Conservation (phyloP, 2,113 vertebrate species). For the Chloebia gouldiae region DNA sequence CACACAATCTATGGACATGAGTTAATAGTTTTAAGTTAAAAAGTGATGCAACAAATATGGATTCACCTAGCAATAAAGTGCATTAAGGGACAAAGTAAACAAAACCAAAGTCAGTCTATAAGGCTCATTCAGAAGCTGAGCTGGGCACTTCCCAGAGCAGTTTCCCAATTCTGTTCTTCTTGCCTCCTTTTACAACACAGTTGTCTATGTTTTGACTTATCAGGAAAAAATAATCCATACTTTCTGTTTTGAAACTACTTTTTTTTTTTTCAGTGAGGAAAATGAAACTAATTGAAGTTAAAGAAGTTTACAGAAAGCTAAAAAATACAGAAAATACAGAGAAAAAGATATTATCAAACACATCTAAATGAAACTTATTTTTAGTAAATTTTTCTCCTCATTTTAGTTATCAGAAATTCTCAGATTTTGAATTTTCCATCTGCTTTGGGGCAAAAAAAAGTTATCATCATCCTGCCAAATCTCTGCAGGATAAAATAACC, state of each 20-base stretch:
- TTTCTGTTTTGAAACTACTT: neutral
- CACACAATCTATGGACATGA: accelerated
- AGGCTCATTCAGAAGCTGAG: neutral
- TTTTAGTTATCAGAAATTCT: neutral
- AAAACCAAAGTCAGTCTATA: neutral
- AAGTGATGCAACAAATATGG: neutral
- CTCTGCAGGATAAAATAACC: neutral
- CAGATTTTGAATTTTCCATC: neutral
- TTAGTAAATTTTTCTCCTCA: neutral
- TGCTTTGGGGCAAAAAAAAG: neutral
- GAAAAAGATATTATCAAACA: neutral
- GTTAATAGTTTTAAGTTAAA: neutral
- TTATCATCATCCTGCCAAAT: neutral
- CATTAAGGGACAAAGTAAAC: neutral
- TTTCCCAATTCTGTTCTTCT: neutral
- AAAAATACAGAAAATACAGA: neutral
- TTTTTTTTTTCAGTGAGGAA: neutral
- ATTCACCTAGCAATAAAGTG: neutral
- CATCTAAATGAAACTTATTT: neutral
- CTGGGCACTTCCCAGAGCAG: neutral
- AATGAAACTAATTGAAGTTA: neutral
- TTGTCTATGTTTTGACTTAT: neutral
- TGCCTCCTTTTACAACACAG: neutral
- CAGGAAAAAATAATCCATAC: neutral
- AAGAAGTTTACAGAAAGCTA: neutral